Evolutionary conservation across 2,113 vertebrate species (phyloP).

Genomic region (Cryptomyrus ogoouensis): DNA sequence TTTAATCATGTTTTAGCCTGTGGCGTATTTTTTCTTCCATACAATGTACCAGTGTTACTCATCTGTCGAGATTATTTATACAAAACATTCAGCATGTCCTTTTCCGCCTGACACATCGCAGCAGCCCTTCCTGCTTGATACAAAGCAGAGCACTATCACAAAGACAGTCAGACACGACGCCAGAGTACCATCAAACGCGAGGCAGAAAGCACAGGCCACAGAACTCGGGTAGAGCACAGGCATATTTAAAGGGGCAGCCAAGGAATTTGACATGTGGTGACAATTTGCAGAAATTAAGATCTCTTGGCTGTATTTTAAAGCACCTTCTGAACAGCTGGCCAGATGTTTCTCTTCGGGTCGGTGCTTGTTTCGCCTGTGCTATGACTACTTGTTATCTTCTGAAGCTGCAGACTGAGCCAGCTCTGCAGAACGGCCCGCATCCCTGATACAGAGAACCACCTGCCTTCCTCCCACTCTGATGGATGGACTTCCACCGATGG

Average conservation of each 20-base stretch:
- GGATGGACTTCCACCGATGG: neutral
- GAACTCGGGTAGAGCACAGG: neutral
- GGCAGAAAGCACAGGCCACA: neutral
- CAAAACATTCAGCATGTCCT: neutral
- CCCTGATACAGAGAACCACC: neutral
- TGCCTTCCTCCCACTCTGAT: neutral
- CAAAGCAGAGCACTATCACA: neutral
- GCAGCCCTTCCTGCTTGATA: neutral
- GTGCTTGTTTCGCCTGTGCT: neutral
- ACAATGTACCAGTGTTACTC: neutral
- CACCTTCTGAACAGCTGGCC: neutral
- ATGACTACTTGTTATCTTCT: neutral
- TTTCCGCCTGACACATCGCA: neutral
- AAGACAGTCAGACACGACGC: neutral
- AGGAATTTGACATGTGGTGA: neutral
- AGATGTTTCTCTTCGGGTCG: neutral
- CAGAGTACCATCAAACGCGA: neutral
- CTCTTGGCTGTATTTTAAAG: neutral
- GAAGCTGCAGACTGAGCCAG: neutral
- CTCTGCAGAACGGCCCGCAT: neutral
- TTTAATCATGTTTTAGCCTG: neutral
- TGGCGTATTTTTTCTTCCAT: neutral
- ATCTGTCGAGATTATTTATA: neutral
- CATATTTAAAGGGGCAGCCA: neutral
- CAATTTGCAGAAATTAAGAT: neutral